Evolutionary conservation across 2,888 invertebrate genomes (phyloP).

Genomic region (Andrena dorsata): DNA sequence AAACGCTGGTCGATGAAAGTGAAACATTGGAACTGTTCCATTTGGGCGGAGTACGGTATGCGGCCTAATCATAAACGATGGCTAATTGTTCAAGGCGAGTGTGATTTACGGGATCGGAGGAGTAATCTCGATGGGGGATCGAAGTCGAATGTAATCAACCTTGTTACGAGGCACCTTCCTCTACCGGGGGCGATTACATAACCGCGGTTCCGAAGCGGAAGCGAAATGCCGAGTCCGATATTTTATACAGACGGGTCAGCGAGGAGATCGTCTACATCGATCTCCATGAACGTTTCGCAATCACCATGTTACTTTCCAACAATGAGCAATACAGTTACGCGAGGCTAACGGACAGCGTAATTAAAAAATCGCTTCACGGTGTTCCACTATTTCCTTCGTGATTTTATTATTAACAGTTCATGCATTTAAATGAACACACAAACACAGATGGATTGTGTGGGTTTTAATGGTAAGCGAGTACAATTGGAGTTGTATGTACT

Average conservation of each 20-base stretch:
- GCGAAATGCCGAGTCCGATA: slow-evolving; percentile 52
- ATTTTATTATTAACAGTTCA: neutral
- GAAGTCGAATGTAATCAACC: slow-evolving; percentile 6
- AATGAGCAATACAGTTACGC: neutral
- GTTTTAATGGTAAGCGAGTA: neutral
- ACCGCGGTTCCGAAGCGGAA: slow-evolving; percentile 62
- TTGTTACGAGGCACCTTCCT: slow-evolving; percentile 26
- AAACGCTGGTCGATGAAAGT: slow-evolving; percentile 76
- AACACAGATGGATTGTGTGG: slow-evolving; percentile 6
- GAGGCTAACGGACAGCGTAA: neutral
- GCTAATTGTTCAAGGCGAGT: slow-evolving; percentile 47
- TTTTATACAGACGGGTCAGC: slow-evolving; percentile 18
- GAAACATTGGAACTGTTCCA: slow-evolving; percentile 74
- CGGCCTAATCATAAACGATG: slow-evolving; percentile 48
- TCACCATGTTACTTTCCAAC: slow-evolving; percentile 32
- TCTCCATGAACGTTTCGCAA: slow-evolving; percentile 23
- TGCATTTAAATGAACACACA: slow-evolving; percentile 4
- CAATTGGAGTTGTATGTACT: neutral
- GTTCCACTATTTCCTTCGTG: neutral
- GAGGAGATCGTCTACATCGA: slow-evolving; percentile 20
- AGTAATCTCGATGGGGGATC: neutral
- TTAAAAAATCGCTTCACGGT: neutral
- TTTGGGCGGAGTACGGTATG: slow-evolving; percentile 27
- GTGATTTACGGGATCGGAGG: slow-evolving; percentile 10
- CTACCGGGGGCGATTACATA: slow-evolving; percentile 45